Evolutionary conservation across 2,888 invertebrate genomes (phyloP).

Genomic region (Zelleria hepariella): DNA sequence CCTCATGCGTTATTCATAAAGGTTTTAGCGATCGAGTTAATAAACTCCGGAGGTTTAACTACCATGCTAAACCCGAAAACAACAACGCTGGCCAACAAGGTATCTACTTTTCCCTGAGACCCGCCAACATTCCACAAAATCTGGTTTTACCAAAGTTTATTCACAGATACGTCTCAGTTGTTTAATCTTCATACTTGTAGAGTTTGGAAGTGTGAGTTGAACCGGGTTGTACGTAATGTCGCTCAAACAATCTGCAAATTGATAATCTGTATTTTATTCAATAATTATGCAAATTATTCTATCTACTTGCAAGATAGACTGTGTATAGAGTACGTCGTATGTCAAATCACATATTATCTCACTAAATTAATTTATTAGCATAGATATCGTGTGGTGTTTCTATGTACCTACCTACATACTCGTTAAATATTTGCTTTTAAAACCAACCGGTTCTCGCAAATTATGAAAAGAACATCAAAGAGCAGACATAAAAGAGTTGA

Average conservation of each 20-base stretch:
- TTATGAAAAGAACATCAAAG: not conserved
- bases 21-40: not conserved
- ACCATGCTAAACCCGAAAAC: not conserved
- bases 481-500: not conserved
- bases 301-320: not conserved
- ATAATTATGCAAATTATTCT: not conserved
- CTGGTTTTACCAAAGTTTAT: slow-evolving; percentile 18
- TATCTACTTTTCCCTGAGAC: slow-evolving; percentile 4
- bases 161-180: not conserved
- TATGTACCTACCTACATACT: not conserved
- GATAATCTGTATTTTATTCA: not conserved
- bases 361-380: no score
- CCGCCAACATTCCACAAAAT: slow-evolving; percentile 23
- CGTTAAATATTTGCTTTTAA: not conserved
- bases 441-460: not conserved
- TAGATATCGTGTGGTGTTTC: no score
- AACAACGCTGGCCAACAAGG: not conserved
- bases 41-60: not conserved
- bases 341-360: no score
- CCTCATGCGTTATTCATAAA: not conserved
- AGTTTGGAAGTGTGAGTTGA: not conserved
- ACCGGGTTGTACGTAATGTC: not conserved
- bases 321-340: no score
- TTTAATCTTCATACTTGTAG: not conserved
- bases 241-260: not conserved